Evolutionary conservation across 2,888 invertebrate genomes (phyloP).

Genomic region (Erebia palarica): DNA sequence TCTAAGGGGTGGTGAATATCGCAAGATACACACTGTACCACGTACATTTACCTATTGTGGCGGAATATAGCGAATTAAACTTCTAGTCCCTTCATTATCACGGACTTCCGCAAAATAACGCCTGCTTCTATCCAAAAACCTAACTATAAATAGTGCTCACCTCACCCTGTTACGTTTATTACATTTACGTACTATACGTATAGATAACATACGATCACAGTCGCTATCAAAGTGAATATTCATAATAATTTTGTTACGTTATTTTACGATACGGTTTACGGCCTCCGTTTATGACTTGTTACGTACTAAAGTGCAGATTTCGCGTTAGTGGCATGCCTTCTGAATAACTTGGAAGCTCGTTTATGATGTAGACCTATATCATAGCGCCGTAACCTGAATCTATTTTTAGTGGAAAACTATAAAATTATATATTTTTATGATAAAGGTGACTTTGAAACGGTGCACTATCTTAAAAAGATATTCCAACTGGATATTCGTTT

Average conservation of each 20-base stretch:
- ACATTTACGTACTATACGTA: neutral
- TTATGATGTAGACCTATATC: slow-evolving; percentile 29
- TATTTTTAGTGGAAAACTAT: slow-evolving; percentile 16
- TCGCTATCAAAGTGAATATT: slow-evolving; percentile 62
- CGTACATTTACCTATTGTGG: too few species aligned
- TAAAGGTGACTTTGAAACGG: neutral
- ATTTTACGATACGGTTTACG: slow-evolving; percentile 72
- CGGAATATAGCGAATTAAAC: too few species aligned
- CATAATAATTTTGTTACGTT: slow-evolving; percentile 69
- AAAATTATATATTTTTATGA: slow-evolving; percentile 11
- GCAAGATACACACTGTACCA: too few species aligned
- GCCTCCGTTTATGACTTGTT: slow-evolving; percentile 75
- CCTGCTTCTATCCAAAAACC: too few species aligned
- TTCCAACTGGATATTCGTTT: too few species aligned
- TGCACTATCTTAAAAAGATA: neutral
- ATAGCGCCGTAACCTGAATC: slow-evolving; percentile 23
- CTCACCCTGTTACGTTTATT: neutral
- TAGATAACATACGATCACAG: slow-evolving; percentile 4
- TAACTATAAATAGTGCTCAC: neutral
- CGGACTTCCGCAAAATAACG: too few species aligned
- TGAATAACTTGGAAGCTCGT: slow-evolving; percentile 71
- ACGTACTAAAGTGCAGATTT: slow-evolving; percentile 77
- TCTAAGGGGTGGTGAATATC: too few species aligned
- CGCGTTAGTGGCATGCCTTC: slow-evolving; percentile 63
- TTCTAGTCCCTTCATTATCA: too few species aligned